phyloP scores from a whole-genome alignment of 2,888 invertebrate genomes.

The Amphipoea lucens region DNA sequence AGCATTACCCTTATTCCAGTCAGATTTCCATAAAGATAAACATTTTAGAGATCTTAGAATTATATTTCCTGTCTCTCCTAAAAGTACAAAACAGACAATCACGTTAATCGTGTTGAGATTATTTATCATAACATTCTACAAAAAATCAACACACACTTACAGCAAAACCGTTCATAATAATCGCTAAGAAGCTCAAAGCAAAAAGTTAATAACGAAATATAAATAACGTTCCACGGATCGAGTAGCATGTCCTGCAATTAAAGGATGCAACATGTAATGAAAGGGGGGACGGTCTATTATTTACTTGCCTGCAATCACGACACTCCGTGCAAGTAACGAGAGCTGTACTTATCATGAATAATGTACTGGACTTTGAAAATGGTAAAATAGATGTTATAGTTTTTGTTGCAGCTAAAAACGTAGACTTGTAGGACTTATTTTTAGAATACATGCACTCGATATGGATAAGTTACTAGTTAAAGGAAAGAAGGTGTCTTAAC shows the following conservation, averaged over 20 bases:
- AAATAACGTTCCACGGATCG: slow-evolving; percentile 70
- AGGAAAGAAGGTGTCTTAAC: not conserved
- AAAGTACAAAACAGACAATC: not conserved
- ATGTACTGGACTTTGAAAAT: slow-evolving; percentile 54
- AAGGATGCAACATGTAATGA: slow-evolving; percentile 68
- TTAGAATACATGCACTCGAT: slow-evolving; percentile 7
- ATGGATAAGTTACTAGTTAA: not conserved
- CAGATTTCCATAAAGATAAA: not conserved
- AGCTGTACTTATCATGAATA: slow-evolving; percentile 63
- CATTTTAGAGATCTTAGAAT: not conserved
- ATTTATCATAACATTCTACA: not conserved
- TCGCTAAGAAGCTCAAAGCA: slow-evolving; percentile 50
- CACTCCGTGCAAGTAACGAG: slow-evolving; percentile 63
- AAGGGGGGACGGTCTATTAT: slow-evolving; percentile 66
- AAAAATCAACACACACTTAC: slow-evolving; percentile 7
- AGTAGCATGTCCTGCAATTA: slow-evolving; percentile 72
- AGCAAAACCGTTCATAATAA: slow-evolving; percentile 25
- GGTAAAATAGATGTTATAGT: slow-evolving; percentile 20
- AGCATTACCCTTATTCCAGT: too few species aligned
- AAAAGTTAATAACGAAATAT: slow-evolving; percentile 67
- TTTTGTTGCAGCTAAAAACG: slow-evolving; percentile 12
- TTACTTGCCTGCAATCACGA: slow-evolving; percentile 69
- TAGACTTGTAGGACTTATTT: slow-evolving; percentile 10
- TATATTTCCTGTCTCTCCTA: not conserved
- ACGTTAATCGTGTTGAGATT: not conserved